A percentile compares a stretch with the other conserved stretches of the same genome.
Conservation (phyloP, 1,140 invertebrate genomes). For the Ceratina australensis region DNA sequence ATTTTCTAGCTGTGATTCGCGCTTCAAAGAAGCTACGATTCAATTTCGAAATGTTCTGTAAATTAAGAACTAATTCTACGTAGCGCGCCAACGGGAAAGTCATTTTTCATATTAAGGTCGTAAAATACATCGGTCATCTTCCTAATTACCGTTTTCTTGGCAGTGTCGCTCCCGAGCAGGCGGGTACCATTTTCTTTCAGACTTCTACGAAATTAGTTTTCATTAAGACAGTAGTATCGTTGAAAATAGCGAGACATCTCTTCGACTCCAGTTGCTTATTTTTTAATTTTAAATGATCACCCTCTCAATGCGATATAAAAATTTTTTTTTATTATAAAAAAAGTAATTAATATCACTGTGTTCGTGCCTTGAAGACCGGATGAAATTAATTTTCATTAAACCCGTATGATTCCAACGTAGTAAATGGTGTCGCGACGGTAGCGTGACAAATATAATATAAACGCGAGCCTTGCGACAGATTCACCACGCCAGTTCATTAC, state of each 20-base stretch:
- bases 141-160: neutral
- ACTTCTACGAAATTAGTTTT: too few species aligned
- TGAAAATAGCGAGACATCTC: too few species aligned
- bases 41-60: neutral
- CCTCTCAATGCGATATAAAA: too few species aligned
- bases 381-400: slow-evolving; percentile 8
- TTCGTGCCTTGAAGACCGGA: neutral
- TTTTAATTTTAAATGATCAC: too few species aligned
- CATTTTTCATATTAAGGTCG: too few species aligned
- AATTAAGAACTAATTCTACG: neutral
- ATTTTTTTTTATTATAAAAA: neutral
- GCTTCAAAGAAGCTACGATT: slow-evolving; percentile 10
- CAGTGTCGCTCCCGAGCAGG: too few species aligned
- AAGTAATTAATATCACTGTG: neutral
- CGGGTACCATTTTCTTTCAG: too few species aligned
- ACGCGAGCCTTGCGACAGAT: neutral
- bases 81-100: neutral
- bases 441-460: slow-evolving; percentile 8
- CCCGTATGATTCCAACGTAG: neutral
- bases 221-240: too few species aligned
- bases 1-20: slow-evolving; percentile 7
- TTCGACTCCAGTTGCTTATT: too few species aligned
- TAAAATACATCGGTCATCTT: neutral
- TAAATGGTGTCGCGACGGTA: neutral
- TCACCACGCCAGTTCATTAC: slow-evolving; percentile 36